Evolutionary conservation across 2,797 vertebrate genomes (phyloP), one percentile per base, ranked within the genome.

Genomic region (Atherinosoma microstoma): DNA sequence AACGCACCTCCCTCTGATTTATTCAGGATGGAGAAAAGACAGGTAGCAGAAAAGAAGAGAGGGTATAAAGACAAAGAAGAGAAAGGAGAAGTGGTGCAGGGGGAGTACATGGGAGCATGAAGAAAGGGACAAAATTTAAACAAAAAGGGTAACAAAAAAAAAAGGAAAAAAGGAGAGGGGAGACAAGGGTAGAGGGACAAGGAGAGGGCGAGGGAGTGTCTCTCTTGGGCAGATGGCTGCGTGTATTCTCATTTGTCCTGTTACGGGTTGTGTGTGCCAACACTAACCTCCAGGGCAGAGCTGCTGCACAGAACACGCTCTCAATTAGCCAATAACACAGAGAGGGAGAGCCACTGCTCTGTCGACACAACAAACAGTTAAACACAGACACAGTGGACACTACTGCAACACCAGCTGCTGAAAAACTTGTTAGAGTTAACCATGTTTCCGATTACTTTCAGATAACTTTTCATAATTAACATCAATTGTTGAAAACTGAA

Each of bases 231-330:
- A 94, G 93, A 94, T 94, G 93, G 93, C 30, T 61, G 79, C 73
- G 87, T 93, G 91, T 92, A 89, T 91, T 93, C 90, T 94, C 92
- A 93, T 94, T 94, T 94, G 93, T 94, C 91, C 91, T 91, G 90
- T 78, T 85, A 87, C 78, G 63, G 89, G 87, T 86, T 92, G 88
- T 86, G 89, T 83, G 91, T 89, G 86, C 90, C 82, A 78, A 92
- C 88, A 89, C 83, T 91, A 89, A 93, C 93, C 91, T 93, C 89
- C 84, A 65, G 93, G 91, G 91, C 90, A 92, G 79, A 84, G 75
- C 90, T 85, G 83, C 87, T 84, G 88, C 87, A 66, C 86, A 70
- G 76, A 91, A 91, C 92, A 92, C 82, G 73, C 87, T 92, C 86
- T 87, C 92, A 91, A 93, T 93, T 92, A 93, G 89, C 87, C 84